Evolutionary conservation across 2,113 vertebrate genomes (phyloP).

Genomic region (Stigmatopora nigra): DNA sequence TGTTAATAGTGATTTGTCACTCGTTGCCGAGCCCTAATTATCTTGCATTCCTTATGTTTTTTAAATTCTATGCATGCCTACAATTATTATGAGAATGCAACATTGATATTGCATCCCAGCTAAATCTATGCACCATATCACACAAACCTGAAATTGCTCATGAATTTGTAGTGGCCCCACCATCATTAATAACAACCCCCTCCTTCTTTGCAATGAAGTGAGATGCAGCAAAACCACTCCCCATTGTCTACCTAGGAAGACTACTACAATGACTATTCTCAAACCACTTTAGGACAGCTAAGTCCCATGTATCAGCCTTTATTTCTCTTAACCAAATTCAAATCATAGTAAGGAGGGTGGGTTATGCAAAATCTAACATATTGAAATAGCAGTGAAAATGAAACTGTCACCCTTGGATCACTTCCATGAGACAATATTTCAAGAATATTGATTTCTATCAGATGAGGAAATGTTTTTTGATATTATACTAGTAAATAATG

Average conservation of each 20-base stretch:
- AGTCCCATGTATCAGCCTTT: conserved; percentile 57
- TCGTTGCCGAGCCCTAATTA: too few relatives aligned
- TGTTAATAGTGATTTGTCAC: too few relatives aligned
- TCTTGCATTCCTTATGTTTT: neutral
- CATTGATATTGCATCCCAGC: neutral
- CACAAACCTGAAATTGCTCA: conserved; percentile 39
- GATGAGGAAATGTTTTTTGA: conserved; percentile 37
- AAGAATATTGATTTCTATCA: conserved; percentile 47
- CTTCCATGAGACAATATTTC: conserved; percentile 43
- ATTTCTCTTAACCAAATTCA: conserved; percentile 62
- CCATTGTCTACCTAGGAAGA: conserved; percentile 48
- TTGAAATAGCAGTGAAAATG: conserved; percentile 54
- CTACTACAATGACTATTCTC: conserved; percentile 48
- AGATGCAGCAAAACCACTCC: conserved; percentile 49
- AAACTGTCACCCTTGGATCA: conserved; percentile 49
- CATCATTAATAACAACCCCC: conserved; percentile 32
- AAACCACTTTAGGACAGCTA: conserved; percentile 67
- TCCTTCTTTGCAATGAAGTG: conserved; percentile 24
- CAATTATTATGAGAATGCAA: neutral
- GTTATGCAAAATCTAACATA: conserved; percentile 57
- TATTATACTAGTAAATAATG: conserved; percentile 1
- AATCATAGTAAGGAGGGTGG: conserved; percentile 69
- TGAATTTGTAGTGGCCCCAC: conserved; percentile 49
- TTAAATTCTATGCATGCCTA: neutral
- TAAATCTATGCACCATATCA: conserved; percentile 36